Percentiles rank a stretch among this genome's conserved stretches.
These are phyloP conservation scores for Aldabrachelys gigantea DNA, from an alignment of 2,113 vertebrate species.

Conservation along the genomic window DNA sequence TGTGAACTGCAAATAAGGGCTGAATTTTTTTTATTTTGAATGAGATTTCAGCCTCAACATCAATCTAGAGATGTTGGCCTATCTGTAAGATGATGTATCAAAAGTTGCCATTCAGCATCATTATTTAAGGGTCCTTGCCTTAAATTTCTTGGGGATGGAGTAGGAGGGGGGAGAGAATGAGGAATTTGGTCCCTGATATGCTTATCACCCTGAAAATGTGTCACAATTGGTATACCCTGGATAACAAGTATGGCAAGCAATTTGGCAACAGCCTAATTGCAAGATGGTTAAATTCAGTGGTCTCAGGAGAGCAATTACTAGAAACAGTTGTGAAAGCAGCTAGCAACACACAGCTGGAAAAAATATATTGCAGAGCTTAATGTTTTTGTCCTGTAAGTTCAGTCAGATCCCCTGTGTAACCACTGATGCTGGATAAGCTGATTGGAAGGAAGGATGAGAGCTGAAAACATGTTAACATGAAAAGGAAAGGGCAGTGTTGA, in stretches of 20 bases:
- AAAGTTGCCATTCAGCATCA: not conserved
- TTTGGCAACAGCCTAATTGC: not conserved
- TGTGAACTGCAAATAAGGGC: not conserved
- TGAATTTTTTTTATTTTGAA: not conserved
- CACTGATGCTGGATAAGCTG: not conserved
- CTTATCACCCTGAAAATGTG: conserved; percentile 35
- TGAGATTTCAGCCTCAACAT: not conserved
- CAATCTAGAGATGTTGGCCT: not conserved
- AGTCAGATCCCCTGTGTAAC: not conserved
- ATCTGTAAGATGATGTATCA: not conserved
- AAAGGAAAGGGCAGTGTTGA: not conserved
- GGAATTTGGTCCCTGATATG: not conserved
- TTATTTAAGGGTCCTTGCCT: not conserved
- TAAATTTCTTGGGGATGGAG: not conserved
- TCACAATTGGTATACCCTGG: not conserved
- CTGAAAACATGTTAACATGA: not conserved
- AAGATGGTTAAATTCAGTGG: conserved; percentile 1
- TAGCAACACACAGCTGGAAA: not conserved
- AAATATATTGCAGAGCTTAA: not conserved
- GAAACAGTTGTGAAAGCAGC: conserved; percentile 23
- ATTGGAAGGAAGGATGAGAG: not conserved
- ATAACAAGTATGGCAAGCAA: conserved; percentile 38
- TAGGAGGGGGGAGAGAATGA: not conserved
- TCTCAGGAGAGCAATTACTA: conserved; percentile 33
- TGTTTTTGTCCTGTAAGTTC: not conserved